Base-by-base conservation (phyloP, 2,113 vertebrate species). In the Lagopus leucura region DNA sequence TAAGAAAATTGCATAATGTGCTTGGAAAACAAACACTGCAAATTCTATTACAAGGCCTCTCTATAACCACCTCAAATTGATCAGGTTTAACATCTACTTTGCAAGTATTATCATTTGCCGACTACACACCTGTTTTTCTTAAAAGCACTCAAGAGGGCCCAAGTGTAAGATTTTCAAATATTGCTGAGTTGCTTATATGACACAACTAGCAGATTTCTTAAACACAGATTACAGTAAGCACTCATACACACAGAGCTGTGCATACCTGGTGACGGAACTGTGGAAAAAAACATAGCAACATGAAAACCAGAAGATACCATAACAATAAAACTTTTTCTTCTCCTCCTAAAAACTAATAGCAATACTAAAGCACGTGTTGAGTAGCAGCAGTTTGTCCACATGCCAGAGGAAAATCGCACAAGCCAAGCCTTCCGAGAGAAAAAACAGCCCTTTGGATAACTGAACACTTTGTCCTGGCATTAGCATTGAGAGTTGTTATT, bases 391-490 rank as follows among this genome's bases (percentile, higher is more conserved):
- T 47, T 82, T 54, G 47, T 36, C 32, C 64, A 64, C 0, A 1
- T 67, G 66, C 54, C 75, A 89, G 54, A 80, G n/a, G 32, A 86
- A 85, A 79, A 57, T 72, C 76, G 55, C 32, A 73, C 52, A 84
- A 87, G 60, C 66, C 47, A 90, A 73, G 45, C 10, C 63, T 38
- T 78, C 92, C 80, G 48, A 94, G 85, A 96, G 88, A 58, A 75
- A 89, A 95, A 92, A 30, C 52, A 91, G 67, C 36, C 61, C 76
- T 91, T 66, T 92, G 61, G 91, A 61, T 76, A 96, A 91, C 55
- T 34, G 16, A 96, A 82, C 52, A 34, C 32, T 64, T 58, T 43
- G 61, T 77, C 76, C 89, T 92, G 89, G 92, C 84, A 87, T 61
- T 57, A 40, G 13, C 52, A 88, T 82, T 75, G n/a, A 83, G 92